Base-by-base conservation (phyloP, 1,140 invertebrate species). In the Aphis gossypii region DNA sequence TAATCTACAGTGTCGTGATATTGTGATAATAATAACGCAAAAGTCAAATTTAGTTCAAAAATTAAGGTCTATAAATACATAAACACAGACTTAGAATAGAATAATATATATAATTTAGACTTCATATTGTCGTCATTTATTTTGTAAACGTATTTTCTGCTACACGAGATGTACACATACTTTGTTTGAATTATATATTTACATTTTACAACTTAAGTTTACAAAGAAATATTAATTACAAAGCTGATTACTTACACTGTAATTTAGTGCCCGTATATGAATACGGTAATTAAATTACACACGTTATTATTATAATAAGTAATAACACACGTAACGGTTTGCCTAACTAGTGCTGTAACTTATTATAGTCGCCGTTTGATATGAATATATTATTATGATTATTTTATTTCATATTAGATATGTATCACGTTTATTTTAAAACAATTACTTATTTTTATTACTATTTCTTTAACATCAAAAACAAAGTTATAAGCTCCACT, bases 141-240 rank as follows among this genome's bases (percentile, higher is more conserved):
- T 76, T 18, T 76, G 60, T 76, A n/a, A 76, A 76, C 60, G 30
- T 76, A 76, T n/a, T 76, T n/a, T 76, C 30, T n/a, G 30, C n/a
- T 76, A n/a, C 60, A 76, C 4, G 2, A 76, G 60, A 76, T n/a
- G 14, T n/a, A n/a, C 8, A 60, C 8, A 30, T 76, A 76, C 60
- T 76, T 76, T 76, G n/a, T 76, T 76, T 76, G 14, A 4, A 76
- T 76, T 18, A 76, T 76, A 76, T 18, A 76, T 76, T 76, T 76
- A n/a, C 30, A 76, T 76, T 76, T 76, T 76, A 76, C 60, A 76
- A 76, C 60, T n/a, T 76, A 76, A 76, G 30, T 76, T 76, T 76
- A 76, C 60, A 76, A 76, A 76, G 60, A 76, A 76, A n/a, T 76
- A 76, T 76, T 76, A 76, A 76, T 76, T 76, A 76, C 60, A 76